These are phyloP conservation scores for Sorex maritimensis DNA, from an alignment of 2,797 vertebrate species.

Conservation along the genomic window DNA sequence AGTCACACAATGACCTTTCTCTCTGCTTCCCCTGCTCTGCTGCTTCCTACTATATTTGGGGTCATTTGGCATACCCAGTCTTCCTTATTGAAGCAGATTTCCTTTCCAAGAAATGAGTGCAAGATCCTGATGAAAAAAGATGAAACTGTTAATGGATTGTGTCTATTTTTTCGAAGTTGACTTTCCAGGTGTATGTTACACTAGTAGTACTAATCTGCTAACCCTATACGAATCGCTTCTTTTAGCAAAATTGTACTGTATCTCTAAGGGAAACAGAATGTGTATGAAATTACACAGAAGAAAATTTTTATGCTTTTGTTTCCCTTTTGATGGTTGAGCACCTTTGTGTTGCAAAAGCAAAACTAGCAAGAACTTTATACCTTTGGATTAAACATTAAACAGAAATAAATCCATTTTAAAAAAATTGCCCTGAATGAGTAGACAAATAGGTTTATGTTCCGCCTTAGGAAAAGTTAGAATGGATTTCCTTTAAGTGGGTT, in stretches of 20 bases:
- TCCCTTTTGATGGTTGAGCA: neutral
- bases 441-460: neutral
- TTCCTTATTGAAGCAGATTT: slow-evolving; percentile 79
- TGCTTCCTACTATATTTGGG: slow-evolving; percentile 70
- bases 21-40: neutral
- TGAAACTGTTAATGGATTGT: neutral
- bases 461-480: neutral
- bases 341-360: slow-evolving; percentile 65
- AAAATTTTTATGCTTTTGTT: neutral
- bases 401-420: slow-evolving; percentile 51
- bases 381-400: slow-evolving; percentile 50
- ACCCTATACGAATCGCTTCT: no score
- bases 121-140: slow-evolving; percentile 23
- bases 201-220: no score
- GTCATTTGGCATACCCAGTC: slow-evolving; percentile 63
- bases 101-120: slow-evolving; percentile 74
- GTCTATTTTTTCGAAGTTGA: neutral
- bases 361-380: slow-evolving; percentile 62
- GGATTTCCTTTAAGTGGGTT: neutral
- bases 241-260: neutral
- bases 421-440: slow-evolving; percentile 1
- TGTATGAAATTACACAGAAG: neutral
- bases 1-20: slow-evolving; percentile 74
- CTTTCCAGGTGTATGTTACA: neutral
- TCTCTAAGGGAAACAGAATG: neutral